Conservation (phyloP, 2,113 vertebrate species). For the Daubentonia madagascariensis region DNA sequence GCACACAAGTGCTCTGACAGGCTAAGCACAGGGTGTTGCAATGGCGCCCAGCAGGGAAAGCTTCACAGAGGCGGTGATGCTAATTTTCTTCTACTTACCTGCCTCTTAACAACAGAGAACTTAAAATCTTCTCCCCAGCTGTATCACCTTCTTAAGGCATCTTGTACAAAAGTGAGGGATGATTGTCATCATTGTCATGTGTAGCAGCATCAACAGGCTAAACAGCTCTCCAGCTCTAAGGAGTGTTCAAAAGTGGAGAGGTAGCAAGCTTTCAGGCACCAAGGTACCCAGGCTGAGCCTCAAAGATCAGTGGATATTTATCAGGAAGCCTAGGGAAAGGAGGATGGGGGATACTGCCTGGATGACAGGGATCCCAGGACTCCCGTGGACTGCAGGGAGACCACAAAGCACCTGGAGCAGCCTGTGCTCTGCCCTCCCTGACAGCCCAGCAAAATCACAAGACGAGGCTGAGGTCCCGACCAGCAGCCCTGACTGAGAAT, state of each 20-base stretch:
- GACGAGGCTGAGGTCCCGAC: background rate
- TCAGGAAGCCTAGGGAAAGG: background rate
- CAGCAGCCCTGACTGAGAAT: background rate
- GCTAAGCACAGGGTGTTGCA: background rate
- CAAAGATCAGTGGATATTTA: background rate
- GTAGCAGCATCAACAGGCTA: background rate
- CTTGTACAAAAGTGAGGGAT: background rate
- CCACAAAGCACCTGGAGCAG: too few species aligned
- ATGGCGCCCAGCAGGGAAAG: rapidly evolving
- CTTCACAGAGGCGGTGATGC: rapidly evolving
- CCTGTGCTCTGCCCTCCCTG: background rate
- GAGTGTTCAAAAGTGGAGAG: background rate
- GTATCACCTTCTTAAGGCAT: background rate
- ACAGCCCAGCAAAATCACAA: background rate
- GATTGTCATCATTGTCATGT: background rate
- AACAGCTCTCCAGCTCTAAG: background rate
- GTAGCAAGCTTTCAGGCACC: background rate
- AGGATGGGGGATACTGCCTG: rapidly evolving
- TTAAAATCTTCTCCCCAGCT: background rate
- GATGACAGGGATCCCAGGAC: background rate
- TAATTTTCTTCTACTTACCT: background rate
- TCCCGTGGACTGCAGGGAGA: rapidly evolving
- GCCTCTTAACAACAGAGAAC: background rate
- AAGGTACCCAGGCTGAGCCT: background rate
- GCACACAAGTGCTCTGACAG: background rate